Base-by-base conservation (phyloP, 2,113 vertebrate species). In the Anguilla rostrata region DNA sequence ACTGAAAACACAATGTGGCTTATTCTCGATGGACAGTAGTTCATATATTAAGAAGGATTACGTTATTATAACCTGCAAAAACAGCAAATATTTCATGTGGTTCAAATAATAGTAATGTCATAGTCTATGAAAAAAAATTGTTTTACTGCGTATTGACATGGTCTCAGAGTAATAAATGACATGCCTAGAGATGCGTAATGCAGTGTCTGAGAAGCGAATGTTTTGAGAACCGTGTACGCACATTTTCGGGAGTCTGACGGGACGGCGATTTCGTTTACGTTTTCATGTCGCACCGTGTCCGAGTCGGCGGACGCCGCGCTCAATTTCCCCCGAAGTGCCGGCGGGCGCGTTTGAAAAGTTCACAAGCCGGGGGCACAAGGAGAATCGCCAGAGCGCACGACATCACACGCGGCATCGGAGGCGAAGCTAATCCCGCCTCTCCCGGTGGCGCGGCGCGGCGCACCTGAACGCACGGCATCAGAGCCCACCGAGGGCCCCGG, bases 391-490 rank as follows among this genome's bases (percentile, higher is more conserved):
- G 91, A 87, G 53, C 87, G 39, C 88, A 91, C 92, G 89, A 88
- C 88, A 92, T 90, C 39, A 40, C 20, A 40, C 78, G 34, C 34
- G 12, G 41, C 39, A 80, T 39, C 90, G 84, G 92, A 93, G 93
- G 93, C 94, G 40, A 41, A 8, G 39, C 93, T 89, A 89, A 89
- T 92, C 92, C 92, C 88, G 91, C 88, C 88, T 85, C 2, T 87
- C 86, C 82, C 60, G 80, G 83, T 6, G 87, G 87, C 83, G 83
- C 82, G 88, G 15, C n/a, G 39, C 5, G 16, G 78, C 22, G 87
- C 89, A 94, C 94, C 93, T 94, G 92, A 89, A 83, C n/a, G 83
- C 86, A 89, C 43, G 11, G 15, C 2, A 86, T 90, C 89, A 81
- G 53, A 88, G 29, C 78, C 43, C 78, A 84, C 34, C 84, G 81